Evolutionary conservation across 2,113 vertebrate genomes (phyloP).

Genomic region (Miniopterus natalensis): DNA sequence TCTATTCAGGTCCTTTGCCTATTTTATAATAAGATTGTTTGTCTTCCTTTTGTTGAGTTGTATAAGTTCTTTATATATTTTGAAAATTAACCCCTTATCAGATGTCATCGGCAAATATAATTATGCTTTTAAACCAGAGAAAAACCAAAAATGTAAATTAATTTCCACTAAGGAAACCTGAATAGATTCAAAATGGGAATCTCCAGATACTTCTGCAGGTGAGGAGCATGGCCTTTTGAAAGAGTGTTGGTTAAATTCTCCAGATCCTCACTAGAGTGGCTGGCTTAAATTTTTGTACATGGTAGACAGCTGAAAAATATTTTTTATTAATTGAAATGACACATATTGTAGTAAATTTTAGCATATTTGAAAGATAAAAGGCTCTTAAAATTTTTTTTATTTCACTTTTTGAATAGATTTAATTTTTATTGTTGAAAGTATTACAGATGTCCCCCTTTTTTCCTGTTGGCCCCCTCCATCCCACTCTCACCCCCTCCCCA

Average conservation of each 20-base stretch:
- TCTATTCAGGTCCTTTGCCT: too few relatives aligned
- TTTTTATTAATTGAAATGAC: slow-evolving; percentile 33
- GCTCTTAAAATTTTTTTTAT: neutral
- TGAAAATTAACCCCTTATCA: too few relatives aligned
- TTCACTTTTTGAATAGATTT: too few relatives aligned
- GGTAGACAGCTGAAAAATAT: neutral
- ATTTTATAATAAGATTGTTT: too few relatives aligned
- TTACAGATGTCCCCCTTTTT: too few relatives aligned
- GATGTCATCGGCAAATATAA: too few relatives aligned
- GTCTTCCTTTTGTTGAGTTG: too few relatives aligned
- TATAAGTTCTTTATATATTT: too few relatives aligned
- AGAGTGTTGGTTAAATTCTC: neutral
- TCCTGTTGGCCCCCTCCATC: too few relatives aligned
- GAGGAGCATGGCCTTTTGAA: neutral
- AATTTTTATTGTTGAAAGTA: too few relatives aligned
- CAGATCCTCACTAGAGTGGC: neutral
- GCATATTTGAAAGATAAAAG: neutral
- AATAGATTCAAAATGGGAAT: neutral
- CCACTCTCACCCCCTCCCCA: too few relatives aligned
- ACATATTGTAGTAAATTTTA: neutral
- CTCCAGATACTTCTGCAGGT: neutral
- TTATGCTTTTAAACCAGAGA: neutral
- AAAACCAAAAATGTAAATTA: neutral
- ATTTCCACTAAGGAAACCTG: neutral
- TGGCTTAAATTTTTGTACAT: neutral